Evolutionary conservation across 1,140 invertebrate species (phyloP).

Genomic region (Andricus grossulariae): DNA sequence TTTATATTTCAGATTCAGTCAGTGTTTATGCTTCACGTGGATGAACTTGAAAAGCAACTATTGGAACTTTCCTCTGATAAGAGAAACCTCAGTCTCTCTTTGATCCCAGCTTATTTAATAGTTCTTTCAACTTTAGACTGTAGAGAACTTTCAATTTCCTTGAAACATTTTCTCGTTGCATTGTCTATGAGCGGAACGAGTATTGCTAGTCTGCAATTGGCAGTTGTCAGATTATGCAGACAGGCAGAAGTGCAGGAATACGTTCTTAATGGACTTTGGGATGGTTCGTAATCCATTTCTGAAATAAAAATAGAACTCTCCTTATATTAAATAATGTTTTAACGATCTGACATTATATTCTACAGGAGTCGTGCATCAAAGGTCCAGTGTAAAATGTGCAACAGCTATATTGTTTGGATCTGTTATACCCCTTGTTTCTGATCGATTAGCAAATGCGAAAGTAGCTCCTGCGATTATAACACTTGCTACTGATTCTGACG

Average conservation of each 20-base stretch:
- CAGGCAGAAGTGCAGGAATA: constrained; percentile 77
- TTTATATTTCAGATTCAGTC: constrained; percentile 60
- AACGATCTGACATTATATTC: constrained; percentile 38
- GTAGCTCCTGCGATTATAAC: constrained; percentile 84
- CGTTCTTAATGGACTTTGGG: constrained; percentile 82
- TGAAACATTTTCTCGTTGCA: constrained; percentile 68
- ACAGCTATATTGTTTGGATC: constrained; percentile 80
- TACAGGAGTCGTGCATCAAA: constrained; percentile 81
- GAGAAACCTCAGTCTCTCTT: constrained; percentile 54
- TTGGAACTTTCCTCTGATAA: constrained; percentile 55
- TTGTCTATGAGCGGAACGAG: constrained; percentile 71
- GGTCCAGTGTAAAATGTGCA: constrained; percentile 78
- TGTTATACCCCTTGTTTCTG: constrained; percentile 77
- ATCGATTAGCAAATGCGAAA: constrained; percentile 78
- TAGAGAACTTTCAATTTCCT: constrained; percentile 61
- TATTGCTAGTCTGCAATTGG: constrained; percentile 75
- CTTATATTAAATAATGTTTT: constrained; percentile 4
- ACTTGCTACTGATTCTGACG: constrained; percentile 82
- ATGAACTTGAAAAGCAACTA: constrained; percentile 62
- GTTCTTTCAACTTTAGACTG: constrained; percentile 64
- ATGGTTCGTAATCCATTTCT: constrained; percentile 74
- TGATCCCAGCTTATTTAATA: constrained; percentile 68
- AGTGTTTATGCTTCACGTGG: constrained; percentile 60
- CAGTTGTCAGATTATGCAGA: constrained; percentile 77
- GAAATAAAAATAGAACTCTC: constrained; percentile 26